A percentile compares a stretch with the other conserved stretches of the same genome.
Conservation (phyloP, 2,797 vertebrate species). For the Coccyzus lansbergi region DNA sequence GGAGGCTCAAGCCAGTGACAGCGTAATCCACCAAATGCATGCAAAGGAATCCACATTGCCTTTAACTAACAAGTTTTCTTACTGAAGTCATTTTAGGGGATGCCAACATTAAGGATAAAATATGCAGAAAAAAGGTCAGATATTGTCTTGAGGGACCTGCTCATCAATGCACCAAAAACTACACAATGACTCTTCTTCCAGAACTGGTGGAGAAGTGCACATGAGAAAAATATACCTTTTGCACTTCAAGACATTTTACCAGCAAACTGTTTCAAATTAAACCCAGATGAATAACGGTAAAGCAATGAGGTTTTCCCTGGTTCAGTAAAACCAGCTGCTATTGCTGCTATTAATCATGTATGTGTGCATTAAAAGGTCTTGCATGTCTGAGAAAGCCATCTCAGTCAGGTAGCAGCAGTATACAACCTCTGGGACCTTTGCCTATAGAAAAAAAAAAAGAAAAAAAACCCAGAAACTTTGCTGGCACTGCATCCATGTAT, state of each 20-base stretch:
- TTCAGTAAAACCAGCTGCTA: constrained; percentile 47
- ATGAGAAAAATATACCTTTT: constrained; percentile 44
- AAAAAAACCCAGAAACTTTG: not conserved
- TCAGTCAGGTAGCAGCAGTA: constrained; percentile 30
- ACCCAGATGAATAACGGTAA: constrained; percentile 47
- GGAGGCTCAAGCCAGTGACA: constrained; percentile 53
- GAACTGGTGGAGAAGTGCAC: not conserved
- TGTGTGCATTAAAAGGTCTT: not conserved
- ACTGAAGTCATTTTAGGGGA: constrained; percentile 65
- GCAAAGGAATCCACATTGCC: constrained; percentile 40
- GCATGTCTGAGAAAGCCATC: constrained; percentile 15
- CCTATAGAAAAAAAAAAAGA: not conserved
- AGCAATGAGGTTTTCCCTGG: constrained; percentile 15
- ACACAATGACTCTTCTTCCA: constrained; percentile 10
- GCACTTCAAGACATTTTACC: constrained; percentile 29
- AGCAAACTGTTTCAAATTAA: constrained; percentile 48
- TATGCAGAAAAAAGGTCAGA: constrained; percentile 56
- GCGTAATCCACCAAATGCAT: constrained; percentile 60
- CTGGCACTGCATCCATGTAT: not conserved
- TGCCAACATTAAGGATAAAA: constrained; percentile 59
- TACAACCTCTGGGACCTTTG: not conserved
- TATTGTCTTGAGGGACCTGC: constrained; percentile 10
- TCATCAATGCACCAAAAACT: constrained; percentile 34
- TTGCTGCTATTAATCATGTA: constrained; percentile 40
- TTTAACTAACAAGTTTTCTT: constrained; percentile 63